These are phyloP conservation scores for Drosophila asahinai DNA, from an alignment of 1,140 invertebrate species.

Conservation along the genomic window DNA sequence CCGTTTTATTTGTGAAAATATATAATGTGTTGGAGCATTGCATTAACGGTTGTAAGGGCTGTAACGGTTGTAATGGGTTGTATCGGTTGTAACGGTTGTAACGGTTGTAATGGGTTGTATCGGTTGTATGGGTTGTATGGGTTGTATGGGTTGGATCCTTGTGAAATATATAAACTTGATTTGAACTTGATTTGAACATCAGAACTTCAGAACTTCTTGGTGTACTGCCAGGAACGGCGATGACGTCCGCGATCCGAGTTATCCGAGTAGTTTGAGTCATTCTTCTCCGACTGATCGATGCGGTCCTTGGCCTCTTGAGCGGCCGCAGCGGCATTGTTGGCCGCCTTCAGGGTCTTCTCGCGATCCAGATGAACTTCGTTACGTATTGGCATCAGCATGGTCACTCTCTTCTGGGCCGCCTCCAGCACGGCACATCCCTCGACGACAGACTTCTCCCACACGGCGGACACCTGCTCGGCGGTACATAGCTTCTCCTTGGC, in stretches of 20 bases:
- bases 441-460: conserved; percentile 47
- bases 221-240: background rate
- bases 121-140: too few relatives aligned
- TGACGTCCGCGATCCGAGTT: background rate
- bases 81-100: too few relatives aligned
- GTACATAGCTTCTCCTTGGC: conserved; percentile 35
- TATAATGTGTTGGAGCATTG: too few relatives aligned
- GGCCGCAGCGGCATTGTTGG: conserved; percentile 40
- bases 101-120: too few relatives aligned
- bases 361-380: conserved; percentile 48
- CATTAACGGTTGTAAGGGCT: too few relatives aligned
- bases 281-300: conserved; percentile 5
- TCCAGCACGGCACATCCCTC: conserved; percentile 47
- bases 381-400: conserved; percentile 38
- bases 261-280: background rate
- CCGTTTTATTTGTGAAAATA: background rate
- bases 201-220: too few relatives aligned
- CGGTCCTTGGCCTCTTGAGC: conserved; percentile 65
- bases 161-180: too few relatives aligned
- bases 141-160: too few relatives aligned
- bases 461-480: conserved; percentile 36
- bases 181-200: too few relatives aligned
- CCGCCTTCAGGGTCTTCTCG: conserved; percentile 57
- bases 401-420: conserved; percentile 56
- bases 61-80: too few relatives aligned